Base-by-base conservation (phyloP, 1,140 invertebrate genomes). In the Philopotamus ludificatus region DNA sequence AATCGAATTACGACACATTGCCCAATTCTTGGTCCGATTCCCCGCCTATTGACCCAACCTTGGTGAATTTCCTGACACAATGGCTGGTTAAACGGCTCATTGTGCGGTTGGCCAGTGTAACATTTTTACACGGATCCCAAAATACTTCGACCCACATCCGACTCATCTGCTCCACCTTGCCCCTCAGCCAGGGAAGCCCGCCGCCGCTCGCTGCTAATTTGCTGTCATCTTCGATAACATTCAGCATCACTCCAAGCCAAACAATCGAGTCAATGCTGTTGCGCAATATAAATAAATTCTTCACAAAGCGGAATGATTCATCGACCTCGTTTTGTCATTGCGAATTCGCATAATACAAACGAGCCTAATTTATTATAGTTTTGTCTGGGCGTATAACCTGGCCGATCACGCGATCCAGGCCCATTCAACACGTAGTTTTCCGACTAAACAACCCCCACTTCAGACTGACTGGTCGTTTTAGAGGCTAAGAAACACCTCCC, bases 81-180 rank as follows among this genome's bases (percentile, higher is more conserved):
- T n/a, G n/a, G n/a, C n/a, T n/a, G n/a, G n/a, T 63, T 63, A 47
- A 57, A 55, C 39, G 41, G 21, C 26, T 50, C 51, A 55, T 55
- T 64, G 51, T 64, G 23, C 25, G 62, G n/a, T n/a, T 39, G 34
- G 39, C 51, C 34, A 23, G 41, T 12, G n/a, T 4, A 65, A 47
- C 63, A 65, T 65, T 57, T 65, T 65, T 65, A 58, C 42, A 34
- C 47, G 20, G 63, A 20, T 60, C 63, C 55, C 10, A 51, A 65
- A 65, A 65, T 65, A 65, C 44, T 59, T 23, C 54, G 55, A 49
- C 54, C 63, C 44, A 65, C 63, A 59, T 65, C 63, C 12, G 63
- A 47, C 54, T 12, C 15, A 39, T 4, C 22, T 28, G 61, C 12
- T 26, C 9, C 51, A 10, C 51, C 12, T 3, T 15, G 22, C 15